Percentiles rank a stretch among this genome's conserved stretches.
phyloP scores from a whole-genome alignment of 2,888 invertebrate genomes.

The Meganola albula region DNA sequence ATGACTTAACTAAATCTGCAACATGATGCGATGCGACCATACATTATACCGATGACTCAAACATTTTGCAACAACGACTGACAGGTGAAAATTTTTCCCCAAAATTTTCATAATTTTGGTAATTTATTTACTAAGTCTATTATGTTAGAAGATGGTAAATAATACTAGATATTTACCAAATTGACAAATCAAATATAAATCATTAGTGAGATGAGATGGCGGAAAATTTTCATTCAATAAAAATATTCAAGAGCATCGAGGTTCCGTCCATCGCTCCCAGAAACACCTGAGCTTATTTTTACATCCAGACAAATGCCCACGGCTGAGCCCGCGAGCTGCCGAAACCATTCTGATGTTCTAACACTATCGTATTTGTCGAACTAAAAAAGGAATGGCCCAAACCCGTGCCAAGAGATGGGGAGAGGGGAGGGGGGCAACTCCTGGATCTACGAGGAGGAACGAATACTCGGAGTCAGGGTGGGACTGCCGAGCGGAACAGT shows the following conservation, averaged over 20 bases:
- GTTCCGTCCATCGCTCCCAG: constrained; percentile 32
- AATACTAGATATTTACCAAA: no score
- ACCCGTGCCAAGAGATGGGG: constrained; percentile 29
- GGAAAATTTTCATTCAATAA: constrained; percentile 18
- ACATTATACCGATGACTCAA: no score
- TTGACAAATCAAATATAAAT: no score
- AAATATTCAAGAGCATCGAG: constrained; percentile 28
- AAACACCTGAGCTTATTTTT: constrained; percentile 60
- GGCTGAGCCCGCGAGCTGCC: constrained; percentile 43
- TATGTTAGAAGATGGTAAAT: no score
- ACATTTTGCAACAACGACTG: no score
- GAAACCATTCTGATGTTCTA: constrained; percentile 52
- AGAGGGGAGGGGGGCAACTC: constrained; percentile 38
- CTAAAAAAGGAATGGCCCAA: constrained; percentile 69
- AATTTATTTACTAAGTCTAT: no score
- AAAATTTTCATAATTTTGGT: no score
- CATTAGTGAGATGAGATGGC: constrained; percentile 5
- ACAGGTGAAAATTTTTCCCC: no score
- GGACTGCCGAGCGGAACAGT: constrained; percentile 73
- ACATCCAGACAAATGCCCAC: constrained; percentile 44
- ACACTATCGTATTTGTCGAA: constrained; percentile 59
- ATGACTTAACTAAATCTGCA: no score
- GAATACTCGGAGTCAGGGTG: constrained; percentile 70
- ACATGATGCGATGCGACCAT: no score
- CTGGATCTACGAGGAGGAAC: constrained; percentile 49